Conservation (phyloP, 2,888 invertebrate genomes). For the Clistopyga incitator region DNA sequence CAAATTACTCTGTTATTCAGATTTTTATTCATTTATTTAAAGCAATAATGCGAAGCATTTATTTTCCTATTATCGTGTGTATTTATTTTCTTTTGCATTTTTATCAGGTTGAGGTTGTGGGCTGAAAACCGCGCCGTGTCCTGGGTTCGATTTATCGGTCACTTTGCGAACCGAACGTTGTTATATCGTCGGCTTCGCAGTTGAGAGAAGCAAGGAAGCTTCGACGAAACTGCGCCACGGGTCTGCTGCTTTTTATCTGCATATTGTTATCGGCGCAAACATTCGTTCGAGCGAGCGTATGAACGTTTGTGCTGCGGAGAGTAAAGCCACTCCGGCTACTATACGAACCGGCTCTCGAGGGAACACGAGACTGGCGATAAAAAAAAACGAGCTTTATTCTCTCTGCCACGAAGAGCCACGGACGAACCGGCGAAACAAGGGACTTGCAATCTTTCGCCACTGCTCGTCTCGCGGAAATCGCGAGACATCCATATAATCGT, state of each 20-base stretch:
- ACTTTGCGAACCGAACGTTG: not conserved
- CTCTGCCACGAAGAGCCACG: not conserved
- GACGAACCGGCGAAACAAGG: not conserved
- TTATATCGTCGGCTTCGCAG: not conserved
- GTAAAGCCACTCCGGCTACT: not conserved
- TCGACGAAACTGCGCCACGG: conserved; percentile 3
- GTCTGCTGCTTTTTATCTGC: conserved; percentile 32
- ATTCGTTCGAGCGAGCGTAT: conserved; percentile 1
- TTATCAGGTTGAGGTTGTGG: not conserved
- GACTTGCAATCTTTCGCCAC: not conserved
- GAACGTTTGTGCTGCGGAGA: not conserved
- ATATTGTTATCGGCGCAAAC: conserved; percentile 33
- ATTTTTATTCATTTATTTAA: no score
- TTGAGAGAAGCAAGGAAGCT: not conserved
- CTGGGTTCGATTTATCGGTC: conserved; percentile 8
- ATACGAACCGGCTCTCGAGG: not conserved
- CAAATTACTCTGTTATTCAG: no score
- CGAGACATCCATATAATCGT: not conserved
- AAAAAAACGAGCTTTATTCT: not conserved
- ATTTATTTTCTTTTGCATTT: not conserved
- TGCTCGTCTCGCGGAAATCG: not conserved
- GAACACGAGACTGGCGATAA: conserved; percentile 13
- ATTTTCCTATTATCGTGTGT: not conserved
- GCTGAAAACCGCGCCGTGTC: not conserved
- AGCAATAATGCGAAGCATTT: not conserved